phyloP scores from a whole-genome alignment of 2,797 vertebrate species.

The Peromyscus eremicus region DNA sequence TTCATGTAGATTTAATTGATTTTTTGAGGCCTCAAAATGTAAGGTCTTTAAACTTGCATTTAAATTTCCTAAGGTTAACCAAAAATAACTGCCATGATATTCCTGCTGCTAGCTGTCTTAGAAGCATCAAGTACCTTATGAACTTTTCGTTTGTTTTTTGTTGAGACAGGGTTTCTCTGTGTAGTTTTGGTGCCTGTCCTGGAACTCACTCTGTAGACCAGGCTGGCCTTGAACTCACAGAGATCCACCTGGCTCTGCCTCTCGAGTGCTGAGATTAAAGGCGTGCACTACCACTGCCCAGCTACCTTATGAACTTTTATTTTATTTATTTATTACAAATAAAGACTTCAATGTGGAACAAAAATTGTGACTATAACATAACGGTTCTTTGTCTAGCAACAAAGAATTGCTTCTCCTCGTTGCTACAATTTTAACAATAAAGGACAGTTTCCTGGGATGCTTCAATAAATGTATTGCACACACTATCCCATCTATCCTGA shows the following conservation, averaged over 20 bases:
- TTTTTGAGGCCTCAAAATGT: conserved; percentile 71
- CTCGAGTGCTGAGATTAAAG: too few species aligned
- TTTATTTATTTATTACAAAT: conserved; percentile 83
- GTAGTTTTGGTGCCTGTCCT: too few species aligned
- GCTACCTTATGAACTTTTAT: conserved; percentile 37
- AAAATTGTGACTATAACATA: conserved; percentile 70
- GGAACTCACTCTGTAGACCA: too few species aligned
- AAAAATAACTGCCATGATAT: background rate
- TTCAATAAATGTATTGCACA: conserved; percentile 75
- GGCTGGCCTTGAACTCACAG: too few species aligned
- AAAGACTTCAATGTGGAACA: conserved; percentile 81
- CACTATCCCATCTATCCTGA: background rate
- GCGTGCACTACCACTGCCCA: too few species aligned
- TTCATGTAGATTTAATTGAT: conserved; percentile 53
- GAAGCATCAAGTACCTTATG: conserved; percentile 48
- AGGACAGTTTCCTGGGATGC: conserved; percentile 67
- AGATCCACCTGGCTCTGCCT: too few species aligned
- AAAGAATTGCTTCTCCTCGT: conserved; percentile 79
- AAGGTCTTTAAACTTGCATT: conserved; percentile 65
- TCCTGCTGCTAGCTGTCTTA: background rate
- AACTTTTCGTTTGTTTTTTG: background rate
- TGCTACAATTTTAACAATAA: conserved; percentile 79
- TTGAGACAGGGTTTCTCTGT: too few species aligned
- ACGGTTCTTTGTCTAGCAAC: conserved; percentile 76
- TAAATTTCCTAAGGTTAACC: conserved; percentile 69